phyloP scores from a whole-genome alignment of 2,888 invertebrate genomes.

The Noctua janthina region DNA sequence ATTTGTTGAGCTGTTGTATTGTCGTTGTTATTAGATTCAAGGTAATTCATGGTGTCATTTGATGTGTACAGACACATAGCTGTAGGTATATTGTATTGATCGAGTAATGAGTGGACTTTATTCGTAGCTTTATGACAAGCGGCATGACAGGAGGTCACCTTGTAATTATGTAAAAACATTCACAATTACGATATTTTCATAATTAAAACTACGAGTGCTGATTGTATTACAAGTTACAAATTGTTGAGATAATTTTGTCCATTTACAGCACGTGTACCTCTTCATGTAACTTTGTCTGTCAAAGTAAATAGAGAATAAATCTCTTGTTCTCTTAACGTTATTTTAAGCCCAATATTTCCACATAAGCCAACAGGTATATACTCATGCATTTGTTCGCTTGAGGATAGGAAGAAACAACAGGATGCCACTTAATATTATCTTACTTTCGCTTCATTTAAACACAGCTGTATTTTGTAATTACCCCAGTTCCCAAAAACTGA shows the following conservation, averaged over 20 bases:
- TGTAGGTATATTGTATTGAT: conserved; percentile 6
- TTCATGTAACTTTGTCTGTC: background rate
- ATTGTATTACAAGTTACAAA: background rate
- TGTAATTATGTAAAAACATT: conserved; percentile 21
- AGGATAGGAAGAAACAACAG: background rate
- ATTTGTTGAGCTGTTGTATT: background rate
- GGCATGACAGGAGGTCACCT: conserved; percentile 1
- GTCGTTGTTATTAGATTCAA: conserved; percentile 7
- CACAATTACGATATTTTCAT: background rate
- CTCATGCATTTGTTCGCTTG: background rate
- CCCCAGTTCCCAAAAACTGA: background rate
- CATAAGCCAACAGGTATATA: background rate
- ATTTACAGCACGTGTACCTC: background rate
- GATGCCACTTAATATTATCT: background rate
- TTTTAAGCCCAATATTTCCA: background rate
- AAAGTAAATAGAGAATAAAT: background rate
- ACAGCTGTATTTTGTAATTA: background rate
- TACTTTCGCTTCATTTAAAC: background rate
- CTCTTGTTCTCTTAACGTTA: background rate
- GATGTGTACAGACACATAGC: background rate
- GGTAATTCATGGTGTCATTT: background rate
- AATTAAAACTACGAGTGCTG: conserved; percentile 5
- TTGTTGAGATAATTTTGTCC: background rate
- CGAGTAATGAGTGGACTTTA: background rate
- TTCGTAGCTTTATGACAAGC: background rate